Percentiles rank a stretch among this genome's conserved stretches.
These are phyloP conservation scores for Helarctos malayanus DNA, from an alignment of 2,797 vertebrate genomes.

Conservation along the genomic window DNA sequence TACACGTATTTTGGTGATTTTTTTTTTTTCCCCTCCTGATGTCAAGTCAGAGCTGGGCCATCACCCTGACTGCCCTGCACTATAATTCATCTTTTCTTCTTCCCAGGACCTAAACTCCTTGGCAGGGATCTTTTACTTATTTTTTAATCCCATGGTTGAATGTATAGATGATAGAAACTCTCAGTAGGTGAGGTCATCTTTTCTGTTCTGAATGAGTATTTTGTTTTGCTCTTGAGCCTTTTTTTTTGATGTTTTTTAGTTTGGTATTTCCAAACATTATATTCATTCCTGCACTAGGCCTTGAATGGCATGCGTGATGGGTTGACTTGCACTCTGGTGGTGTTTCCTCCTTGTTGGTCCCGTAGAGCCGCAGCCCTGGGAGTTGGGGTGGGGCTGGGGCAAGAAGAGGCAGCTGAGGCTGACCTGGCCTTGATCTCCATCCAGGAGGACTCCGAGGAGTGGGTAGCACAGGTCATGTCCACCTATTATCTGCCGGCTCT, in stretches of 20 bases:
- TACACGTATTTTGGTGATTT: accelerated
- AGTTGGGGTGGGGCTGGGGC: background rate
- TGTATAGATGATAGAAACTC: background rate
- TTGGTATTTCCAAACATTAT: background rate
- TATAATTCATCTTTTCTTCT: background rate
- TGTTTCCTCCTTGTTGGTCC: background rate
- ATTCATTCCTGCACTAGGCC: accelerated
- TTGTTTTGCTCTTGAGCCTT: background rate
- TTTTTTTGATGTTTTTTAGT: background rate
- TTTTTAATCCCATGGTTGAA: background rate
- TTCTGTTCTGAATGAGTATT: background rate
- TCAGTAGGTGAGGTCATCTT: background rate
- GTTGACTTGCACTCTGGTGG: background rate
- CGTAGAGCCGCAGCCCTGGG: accelerated
- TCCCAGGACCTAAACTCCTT: background rate
- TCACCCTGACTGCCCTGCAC: accelerated
- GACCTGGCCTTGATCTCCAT: background rate
- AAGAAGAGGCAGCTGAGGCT: background rate
- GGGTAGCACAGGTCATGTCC: accelerated
- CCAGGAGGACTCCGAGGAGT: too few species aligned
- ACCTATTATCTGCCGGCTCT: background rate
- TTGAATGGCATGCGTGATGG: background rate
- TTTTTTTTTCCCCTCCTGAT: background rate
- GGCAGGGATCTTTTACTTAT: background rate
- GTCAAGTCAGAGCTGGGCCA: too few species aligned